Conservation (phyloP, 2,797 vertebrate species). For the Falco cherrug region DNA sequence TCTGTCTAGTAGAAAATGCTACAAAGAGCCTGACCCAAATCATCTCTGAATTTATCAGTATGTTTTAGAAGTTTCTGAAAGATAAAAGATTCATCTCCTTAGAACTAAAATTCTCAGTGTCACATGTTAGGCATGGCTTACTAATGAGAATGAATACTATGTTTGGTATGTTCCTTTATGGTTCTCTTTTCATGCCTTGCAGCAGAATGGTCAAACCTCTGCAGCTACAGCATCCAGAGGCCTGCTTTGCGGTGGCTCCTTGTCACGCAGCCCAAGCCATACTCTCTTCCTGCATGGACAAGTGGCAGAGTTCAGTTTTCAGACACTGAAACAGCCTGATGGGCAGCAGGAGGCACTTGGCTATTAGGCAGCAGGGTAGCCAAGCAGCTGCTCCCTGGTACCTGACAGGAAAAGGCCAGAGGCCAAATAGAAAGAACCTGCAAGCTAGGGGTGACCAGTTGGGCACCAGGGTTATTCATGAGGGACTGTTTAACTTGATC, state of each 20-base stretch:
- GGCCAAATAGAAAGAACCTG: background rate
- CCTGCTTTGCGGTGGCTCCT: background rate
- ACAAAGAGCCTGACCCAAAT: constrained; percentile 6
- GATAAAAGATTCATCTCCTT: background rate
- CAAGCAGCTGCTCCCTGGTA: background rate
- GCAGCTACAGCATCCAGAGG: background rate
- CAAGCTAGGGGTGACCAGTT: background rate
- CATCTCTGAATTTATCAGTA: background rate
- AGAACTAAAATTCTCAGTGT: background rate
- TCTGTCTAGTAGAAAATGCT: background rate
- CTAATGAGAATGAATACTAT: background rate
- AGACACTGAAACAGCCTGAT: background rate
- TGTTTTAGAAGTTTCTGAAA: constrained; percentile 9
- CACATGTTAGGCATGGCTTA: background rate
- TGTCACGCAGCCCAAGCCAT: background rate
- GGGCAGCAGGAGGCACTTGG: background rate
- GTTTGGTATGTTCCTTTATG: background rate
- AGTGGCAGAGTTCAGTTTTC: background rate
- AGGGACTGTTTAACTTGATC: background rate
- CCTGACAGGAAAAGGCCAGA: background rate
- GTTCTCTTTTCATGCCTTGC: background rate
- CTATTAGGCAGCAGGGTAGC: background rate
- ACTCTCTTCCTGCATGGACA: background rate
- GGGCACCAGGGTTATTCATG: background rate
- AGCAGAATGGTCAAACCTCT: background rate